Evolutionary conservation across 2,797 vertebrate species (phyloP).

Genomic region (Coendou prehensilis): DNA sequence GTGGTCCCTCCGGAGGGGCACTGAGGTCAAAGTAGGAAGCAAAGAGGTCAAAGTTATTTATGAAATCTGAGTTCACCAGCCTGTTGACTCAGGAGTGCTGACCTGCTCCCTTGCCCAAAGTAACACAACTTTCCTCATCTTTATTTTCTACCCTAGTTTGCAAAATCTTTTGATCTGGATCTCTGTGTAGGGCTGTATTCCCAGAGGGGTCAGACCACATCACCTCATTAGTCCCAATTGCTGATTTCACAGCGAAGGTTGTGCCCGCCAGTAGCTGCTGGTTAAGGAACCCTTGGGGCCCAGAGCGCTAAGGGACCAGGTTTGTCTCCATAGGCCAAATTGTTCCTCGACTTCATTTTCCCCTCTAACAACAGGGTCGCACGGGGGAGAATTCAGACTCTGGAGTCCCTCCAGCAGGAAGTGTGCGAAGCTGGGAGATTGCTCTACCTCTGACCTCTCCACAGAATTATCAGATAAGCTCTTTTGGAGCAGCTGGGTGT

Average conservation of each 20-base stretch:
- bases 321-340: conserved; percentile 40
- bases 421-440: conserved; percentile 42
- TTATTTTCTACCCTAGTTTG: conserved; percentile 52
- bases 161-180: conserved; percentile 66
- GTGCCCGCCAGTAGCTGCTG: background rate
- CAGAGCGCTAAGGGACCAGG: conserved; percentile 28
- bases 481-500: conserved; percentile 16
- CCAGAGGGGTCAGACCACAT: conserved; percentile 47
- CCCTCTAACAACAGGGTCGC: background rate
- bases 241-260: conserved; percentile 44
- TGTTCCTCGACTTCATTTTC: conserved; percentile 73
- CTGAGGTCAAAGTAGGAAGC: background rate
- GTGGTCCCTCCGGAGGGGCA: background rate
- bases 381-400: conserved; percentile 13
- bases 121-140: conserved; percentile 31
- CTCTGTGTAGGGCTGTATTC: conserved; percentile 25
- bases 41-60: background rate
- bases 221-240: conserved; percentile 62
- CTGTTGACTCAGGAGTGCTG: background rate
- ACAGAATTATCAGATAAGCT: conserved; percentile 68
- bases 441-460: conserved; percentile 44
- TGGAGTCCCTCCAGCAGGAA: conserved; percentile 9
- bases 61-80: conserved; percentile 16
- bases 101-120: background rate
- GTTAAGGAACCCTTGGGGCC: background rate